phyloP scores from a whole-genome alignment of 2,797 vertebrate species.

The Leptodactylus fallax region DNA sequence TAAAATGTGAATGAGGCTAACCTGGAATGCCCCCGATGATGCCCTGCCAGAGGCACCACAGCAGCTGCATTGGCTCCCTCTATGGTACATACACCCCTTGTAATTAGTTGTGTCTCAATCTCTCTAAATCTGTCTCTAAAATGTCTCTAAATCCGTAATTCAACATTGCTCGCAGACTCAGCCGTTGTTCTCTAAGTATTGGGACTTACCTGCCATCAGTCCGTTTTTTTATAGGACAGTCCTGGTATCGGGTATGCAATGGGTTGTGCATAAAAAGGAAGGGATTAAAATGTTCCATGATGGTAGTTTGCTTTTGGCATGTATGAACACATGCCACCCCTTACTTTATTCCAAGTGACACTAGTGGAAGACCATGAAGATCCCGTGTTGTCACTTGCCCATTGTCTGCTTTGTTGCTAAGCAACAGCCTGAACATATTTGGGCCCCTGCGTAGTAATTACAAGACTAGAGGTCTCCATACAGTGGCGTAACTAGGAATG shows the following conservation, averaged over 20 bases:
- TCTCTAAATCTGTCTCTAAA: no score
- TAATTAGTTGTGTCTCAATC: background rate
- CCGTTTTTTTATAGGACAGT: background rate
- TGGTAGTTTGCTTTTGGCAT: background rate
- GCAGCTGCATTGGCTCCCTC: background rate
- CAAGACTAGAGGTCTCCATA: background rate
- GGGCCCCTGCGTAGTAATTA: background rate
- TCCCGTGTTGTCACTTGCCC: no score
- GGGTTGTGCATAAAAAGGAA: no score
- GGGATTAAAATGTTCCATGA: no score
- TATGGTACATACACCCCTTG: background rate
- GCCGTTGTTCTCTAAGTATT: background rate
- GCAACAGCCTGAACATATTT: background rate
- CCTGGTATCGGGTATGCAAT: background rate
- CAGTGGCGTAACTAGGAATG: no score
- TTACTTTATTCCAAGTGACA: background rate
- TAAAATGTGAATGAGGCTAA: background rate
- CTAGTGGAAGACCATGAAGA: background rate
- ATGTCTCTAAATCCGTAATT: background rate
- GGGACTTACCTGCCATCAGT: background rate
- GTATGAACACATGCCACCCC: background rate
- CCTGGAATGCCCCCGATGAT: background rate
- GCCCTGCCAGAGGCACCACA: background rate
- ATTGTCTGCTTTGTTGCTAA: background rate
- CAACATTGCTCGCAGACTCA: background rate